Base-by-base conservation (phyloP, 2,888 invertebrate genomes). In the Tigriopus californicus region DNA sequence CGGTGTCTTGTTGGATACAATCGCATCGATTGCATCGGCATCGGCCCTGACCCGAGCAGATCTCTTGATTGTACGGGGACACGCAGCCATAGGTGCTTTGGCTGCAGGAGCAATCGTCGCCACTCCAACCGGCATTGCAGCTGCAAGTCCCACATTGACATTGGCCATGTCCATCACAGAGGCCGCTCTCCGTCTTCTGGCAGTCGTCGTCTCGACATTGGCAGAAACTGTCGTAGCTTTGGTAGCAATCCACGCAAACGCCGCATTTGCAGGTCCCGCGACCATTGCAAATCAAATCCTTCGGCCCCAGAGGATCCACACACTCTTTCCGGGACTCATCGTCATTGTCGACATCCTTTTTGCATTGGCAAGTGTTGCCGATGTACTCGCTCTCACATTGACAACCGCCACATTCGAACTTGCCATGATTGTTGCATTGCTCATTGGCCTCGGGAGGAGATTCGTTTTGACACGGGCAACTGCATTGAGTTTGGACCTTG, bases 251-350 rank as follows among this genome's bases (percentile, higher is more conserved):
- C 8, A 8, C 41, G 40, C 59, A 59, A 8, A 49, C 22, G n/a
- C 59, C 59, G 41, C 59, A 59, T 18, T 25, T 59, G 40, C 59
- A 59, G 12, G 18, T 18, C 20, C 59, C 59, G 18, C 52, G 52
- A n/a, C 42, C 42, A 41, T 41, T 59, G 25, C 59, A 59, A 41
- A 59, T 6, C 15, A 40, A 25, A 54, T 41, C 42, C 13, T 33
- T 33, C 33, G 3, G 33, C 3, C 33, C 33, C 33, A 33, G 8
- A 33, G 33, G 33, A 33, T 33, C 33, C 33, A 5, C 33, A 8
- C 33, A 33, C 8, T 33, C 33, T 8, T 33, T 33, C 8, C 4
- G 8, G 33, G 44, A 44, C 18, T 18, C 33, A n/a, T 25, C 40
- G 1, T 42, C n/a, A 20, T 13, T n/a, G 20, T 22, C 13, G 18